Conservation (phyloP, 2,797 vertebrate species). For the Kryptolebias ocellatus region DNA sequence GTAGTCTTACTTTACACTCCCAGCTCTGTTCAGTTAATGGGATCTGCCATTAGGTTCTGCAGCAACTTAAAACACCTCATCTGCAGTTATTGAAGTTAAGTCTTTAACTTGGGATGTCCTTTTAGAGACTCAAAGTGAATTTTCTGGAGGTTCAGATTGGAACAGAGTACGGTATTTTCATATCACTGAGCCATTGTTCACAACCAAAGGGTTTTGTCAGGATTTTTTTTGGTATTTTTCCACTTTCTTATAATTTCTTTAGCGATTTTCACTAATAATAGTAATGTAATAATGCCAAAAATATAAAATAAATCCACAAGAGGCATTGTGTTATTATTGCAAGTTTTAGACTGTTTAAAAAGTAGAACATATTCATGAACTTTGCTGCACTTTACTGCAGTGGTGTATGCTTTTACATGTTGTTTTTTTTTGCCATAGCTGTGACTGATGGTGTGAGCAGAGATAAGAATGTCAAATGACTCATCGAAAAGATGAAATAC, state of each 20-base stretch:
- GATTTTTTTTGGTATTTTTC: too few relatives aligned
- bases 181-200: too few relatives aligned
- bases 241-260: too few relatives aligned
- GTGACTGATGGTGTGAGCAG: slow-evolving; percentile 49
- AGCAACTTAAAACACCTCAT: slow-evolving; percentile 26
- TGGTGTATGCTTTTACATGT: slow-evolving; percentile 25
- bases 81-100: slow-evolving; percentile 4
- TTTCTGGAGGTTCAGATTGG: background rate
- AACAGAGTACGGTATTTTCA: background rate
- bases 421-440: slow-evolving; percentile 39
- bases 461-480: slow-evolving; percentile 67
- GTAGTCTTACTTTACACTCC: slow-evolving; percentile 20
- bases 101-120: slow-evolving; percentile 4
- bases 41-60: slow-evolving; percentile 23
- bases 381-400: slow-evolving; percentile 22
- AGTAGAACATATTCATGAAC: slow-evolving; percentile 9
- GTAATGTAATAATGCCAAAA: background rate
- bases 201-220: too few relatives aligned
- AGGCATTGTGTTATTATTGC: background rate
- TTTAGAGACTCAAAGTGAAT: background rate
- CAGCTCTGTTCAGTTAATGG: slow-evolving; percentile 19
- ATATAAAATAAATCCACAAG: background rate
- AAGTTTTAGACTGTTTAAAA: slow-evolving; percentile 10
- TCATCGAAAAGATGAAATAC: slow-evolving; percentile 55
- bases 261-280: background rate